Percentiles rank a stretch among this genome's conserved stretches.
Evolutionary conservation across 2,113 vertebrate genomes (phyloP).

Genomic region (Antechinus flavipes): DNA sequence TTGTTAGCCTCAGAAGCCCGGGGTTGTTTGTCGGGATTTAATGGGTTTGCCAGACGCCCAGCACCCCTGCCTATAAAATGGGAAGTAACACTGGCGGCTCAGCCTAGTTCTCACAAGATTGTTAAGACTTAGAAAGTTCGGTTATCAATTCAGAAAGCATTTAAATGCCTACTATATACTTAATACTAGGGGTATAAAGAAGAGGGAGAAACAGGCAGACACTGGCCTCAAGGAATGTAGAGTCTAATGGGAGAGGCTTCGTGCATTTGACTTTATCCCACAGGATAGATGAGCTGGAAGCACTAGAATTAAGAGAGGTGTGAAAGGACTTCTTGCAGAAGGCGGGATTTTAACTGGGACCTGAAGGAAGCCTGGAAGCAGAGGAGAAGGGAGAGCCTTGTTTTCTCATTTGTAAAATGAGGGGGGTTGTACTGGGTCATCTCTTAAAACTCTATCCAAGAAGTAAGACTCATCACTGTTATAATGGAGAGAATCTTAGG

Average conservation of each 20-base stretch:
- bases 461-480: no score
- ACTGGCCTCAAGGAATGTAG: neutral
- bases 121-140: neutral
- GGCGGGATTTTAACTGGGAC: neutral
- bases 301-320: neutral
- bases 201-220: neutral
- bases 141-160: no score
- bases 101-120: neutral
- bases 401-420: neutral
- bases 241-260: neutral
- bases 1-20: neutral
- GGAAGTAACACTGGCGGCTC: neutral
- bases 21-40: neutral
- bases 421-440: neutral
- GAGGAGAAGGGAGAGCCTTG: neutral
- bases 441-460: neutral
- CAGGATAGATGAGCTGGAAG: neutral
- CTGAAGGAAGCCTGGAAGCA: neutral
- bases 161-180: neutral
- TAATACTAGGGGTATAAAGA: neutral
- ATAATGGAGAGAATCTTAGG: no score
- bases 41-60: neutral
- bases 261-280: neutral
- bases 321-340: neutral
- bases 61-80: constrained; percentile 10